A percentile compares a stretch with the other conserved stretches of the same genome.
phyloP scores from a whole-genome alignment of 2,888 invertebrate genomes.

The Lycaena phlaeas region DNA sequence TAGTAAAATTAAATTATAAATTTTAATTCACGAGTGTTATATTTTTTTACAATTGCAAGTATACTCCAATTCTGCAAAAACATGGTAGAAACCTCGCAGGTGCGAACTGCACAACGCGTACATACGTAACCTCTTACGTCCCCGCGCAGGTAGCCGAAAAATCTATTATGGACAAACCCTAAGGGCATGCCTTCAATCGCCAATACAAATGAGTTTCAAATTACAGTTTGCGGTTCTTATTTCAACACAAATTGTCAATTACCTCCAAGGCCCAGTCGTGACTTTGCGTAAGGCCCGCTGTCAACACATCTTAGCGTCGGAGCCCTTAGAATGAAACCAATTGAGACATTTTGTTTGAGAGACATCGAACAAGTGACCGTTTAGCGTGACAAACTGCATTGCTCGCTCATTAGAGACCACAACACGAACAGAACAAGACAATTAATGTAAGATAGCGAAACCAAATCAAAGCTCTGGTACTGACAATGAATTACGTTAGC shows the following conservation, averaged over 20 bases:
- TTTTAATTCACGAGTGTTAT: too few species aligned
- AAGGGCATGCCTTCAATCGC: conserved; percentile 24
- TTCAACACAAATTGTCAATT: conserved; percentile 22
- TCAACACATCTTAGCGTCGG: background rate
- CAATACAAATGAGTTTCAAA: conserved; percentile 24
- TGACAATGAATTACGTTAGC: too few species aligned
- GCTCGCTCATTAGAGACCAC: too few species aligned
- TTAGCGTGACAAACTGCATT: background rate
- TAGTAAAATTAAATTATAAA: too few species aligned
- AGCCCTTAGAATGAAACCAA: background rate
- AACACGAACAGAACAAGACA: too few species aligned
- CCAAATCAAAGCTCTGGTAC: too few species aligned
- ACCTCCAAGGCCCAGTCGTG: conserved; percentile 19
- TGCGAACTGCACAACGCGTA: too few species aligned
- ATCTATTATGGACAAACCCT: conserved; percentile 14
- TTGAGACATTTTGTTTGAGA: background rate
- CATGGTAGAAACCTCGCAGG: too few species aligned
- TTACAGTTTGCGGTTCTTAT: conserved; percentile 22
- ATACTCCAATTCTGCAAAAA: too few species aligned
- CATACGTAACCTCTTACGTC: too few species aligned
- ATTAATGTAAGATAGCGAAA: too few species aligned
- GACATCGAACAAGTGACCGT: background rate
- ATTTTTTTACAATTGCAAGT: too few species aligned
- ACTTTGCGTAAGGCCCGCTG: conserved; percentile 12
- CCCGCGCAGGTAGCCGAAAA: background rate